These are phyloP conservation scores for Rhynchophorus ferrugineus DNA, from an alignment of 1,140 invertebrate species.

Conservation along the genomic window DNA sequence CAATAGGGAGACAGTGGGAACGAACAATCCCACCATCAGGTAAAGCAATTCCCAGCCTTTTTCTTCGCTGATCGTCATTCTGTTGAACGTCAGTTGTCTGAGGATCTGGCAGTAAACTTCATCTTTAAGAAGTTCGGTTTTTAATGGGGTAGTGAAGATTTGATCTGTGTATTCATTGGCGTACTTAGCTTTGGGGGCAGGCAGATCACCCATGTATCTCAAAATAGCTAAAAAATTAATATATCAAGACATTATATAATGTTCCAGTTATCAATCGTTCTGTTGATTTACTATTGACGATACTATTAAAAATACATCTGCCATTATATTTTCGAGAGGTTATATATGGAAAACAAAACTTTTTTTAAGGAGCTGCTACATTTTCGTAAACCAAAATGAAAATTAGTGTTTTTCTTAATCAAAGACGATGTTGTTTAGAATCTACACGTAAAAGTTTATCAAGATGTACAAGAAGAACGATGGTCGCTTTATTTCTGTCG, in stretches of 20 bases:
- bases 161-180: slow-evolving; percentile 75
- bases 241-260: no score
- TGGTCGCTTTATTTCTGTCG: no score
- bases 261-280: slow-evolving; percentile 20
- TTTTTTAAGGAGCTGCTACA: no score
- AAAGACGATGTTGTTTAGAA: no score
- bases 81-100: slow-evolving; percentile 87
- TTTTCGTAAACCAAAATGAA: no score
- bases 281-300: no score
- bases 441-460: no score
- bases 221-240: slow-evolving; percentile 69
- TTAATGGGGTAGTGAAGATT: slow-evolving; percentile 75
- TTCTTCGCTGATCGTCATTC: slow-evolving; percentile 73
- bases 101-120: slow-evolving; percentile 93
- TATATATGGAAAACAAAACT: no score
- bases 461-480: no score
- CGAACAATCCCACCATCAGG: slow-evolving; percentile 79
- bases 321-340: no score
- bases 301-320: no score
- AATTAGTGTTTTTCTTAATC: no score
- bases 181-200: slow-evolving; percentile 61
- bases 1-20: slow-evolving; percentile 54
- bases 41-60: slow-evolving; percentile 91
- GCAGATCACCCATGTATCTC: slow-evolving; percentile 95
- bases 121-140: slow-evolving; percentile 73